Conservation (phyloP, 1,140 invertebrate species). For the Lordiphosa mommai region DNA sequence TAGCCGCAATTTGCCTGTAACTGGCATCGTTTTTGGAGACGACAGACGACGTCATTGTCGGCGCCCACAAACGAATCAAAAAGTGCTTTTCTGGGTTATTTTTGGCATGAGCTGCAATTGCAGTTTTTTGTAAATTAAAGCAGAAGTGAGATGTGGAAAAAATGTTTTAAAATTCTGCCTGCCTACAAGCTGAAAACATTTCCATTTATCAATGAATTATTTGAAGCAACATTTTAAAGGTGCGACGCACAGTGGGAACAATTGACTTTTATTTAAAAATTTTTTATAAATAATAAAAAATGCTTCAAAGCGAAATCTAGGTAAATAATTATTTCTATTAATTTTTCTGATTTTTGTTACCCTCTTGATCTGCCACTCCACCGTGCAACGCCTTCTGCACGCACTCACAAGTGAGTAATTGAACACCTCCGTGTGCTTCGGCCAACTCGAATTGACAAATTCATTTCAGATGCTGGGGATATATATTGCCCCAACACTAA, state of each 20-base stretch:
- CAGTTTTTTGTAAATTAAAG: not conserved
- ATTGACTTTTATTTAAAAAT: no score
- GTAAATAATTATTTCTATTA: no score
- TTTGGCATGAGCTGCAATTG: not conserved
- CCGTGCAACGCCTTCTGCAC: no score
- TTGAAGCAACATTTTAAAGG: no score
- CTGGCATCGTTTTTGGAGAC: slow-evolving; percentile 21
- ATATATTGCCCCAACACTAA: slow-evolving; percentile 26
- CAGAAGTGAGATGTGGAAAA: not conserved
- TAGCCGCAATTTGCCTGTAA: slow-evolving; percentile 42
- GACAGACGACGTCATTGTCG: slow-evolving; percentile 28
- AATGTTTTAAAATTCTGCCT: not conserved
- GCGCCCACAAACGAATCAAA: slow-evolving; percentile 11
- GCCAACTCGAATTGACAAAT: slow-evolving; percentile 7
- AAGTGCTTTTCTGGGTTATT: not conserved
- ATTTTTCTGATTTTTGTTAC: no score
- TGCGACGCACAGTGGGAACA: no score
- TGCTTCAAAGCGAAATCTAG: no score
- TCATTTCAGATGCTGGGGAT: not conserved
- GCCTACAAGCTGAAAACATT: not conserved
- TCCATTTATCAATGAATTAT: no score
- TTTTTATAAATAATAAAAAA: no score
- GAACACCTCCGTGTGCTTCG: slow-evolving; percentile 32
- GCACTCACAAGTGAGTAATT: slow-evolving; percentile 12
- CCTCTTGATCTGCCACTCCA: no score